Evolutionary conservation across 1,140 invertebrate genomes (phyloP).

Genomic region (Araneus ventricosus): DNA sequence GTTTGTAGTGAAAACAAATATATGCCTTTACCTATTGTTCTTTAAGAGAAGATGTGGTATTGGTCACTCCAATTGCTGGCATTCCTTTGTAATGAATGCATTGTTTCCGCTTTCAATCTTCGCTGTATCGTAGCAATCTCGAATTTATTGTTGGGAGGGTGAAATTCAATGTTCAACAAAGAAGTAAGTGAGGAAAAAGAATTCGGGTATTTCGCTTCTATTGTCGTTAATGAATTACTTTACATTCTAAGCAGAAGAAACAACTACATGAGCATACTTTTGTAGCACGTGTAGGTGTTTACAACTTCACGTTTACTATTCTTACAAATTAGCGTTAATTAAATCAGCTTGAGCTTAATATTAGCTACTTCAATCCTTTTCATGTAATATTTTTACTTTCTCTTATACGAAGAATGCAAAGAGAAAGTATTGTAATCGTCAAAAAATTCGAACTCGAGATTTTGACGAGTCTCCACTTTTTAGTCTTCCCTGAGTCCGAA

Average conservation of each 20-base stretch:
- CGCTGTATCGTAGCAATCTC: conserved; percentile 4
- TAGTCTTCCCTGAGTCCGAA: too few species aligned
- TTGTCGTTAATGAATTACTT: neutral
- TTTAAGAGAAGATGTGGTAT: neutral
- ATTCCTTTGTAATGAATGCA: conserved; percentile 45
- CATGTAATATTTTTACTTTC: too few species aligned
- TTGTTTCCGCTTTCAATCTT: conserved; percentile 35
- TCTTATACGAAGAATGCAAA: too few species aligned
- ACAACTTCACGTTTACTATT: too few species aligned
- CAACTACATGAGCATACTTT: neutral
- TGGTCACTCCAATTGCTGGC: neutral
- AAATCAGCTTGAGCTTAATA: too few species aligned
- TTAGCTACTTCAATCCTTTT: too few species aligned
- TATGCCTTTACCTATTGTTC: conserved; percentile 38
- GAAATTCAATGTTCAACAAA: neutral
- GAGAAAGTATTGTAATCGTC: too few species aligned
- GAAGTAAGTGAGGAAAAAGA: neutral
- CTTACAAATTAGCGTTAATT: too few species aligned
- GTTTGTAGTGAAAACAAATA: neutral
- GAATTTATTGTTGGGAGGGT: conserved; percentile 17
- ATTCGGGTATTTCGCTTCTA: neutral
- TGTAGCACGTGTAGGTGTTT: neutral
- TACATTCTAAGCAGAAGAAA: neutral
- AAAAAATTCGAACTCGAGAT: too few species aligned
- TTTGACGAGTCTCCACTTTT: too few species aligned